phyloP scores from a whole-genome alignment of 2,888 invertebrate genomes.

The Lordiphosa fenestrarum region DNA sequence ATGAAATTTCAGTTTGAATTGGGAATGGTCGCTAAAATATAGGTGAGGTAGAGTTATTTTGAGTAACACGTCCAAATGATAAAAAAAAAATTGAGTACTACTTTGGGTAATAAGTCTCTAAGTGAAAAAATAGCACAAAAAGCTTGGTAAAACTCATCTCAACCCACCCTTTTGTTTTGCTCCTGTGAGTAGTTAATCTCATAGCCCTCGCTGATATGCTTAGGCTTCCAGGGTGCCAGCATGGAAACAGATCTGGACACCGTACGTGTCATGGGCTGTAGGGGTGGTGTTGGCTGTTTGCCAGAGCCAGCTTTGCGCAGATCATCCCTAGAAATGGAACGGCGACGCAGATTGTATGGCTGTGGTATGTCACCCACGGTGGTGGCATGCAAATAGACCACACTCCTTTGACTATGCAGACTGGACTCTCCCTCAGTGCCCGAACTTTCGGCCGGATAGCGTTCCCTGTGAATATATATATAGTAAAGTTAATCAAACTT shows the following conservation, averaged over 20 bases:
- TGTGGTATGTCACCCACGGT: conserved; percentile 94
- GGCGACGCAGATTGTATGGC: conserved; percentile 84
- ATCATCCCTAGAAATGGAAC: conserved; percentile 88
- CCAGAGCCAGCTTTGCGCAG: conserved; percentile 81
- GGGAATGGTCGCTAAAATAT: too few relatives aligned
- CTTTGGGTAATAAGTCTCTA: too few relatives aligned
- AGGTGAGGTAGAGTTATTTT: too few relatives aligned
- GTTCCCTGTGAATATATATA: conserved; percentile 69
- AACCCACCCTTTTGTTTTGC: conserved; percentile 76
- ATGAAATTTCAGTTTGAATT: too few relatives aligned
- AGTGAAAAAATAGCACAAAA: not conserved
- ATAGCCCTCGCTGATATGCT: conserved; percentile 86
- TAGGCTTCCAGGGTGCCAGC: conserved; percentile 91
- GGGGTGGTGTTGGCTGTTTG: conserved; percentile 55
- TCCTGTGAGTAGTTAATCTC: conserved; percentile 90
- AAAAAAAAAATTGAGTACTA: too few relatives aligned
- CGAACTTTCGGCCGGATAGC: conserved; percentile 80
- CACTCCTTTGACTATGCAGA: conserved; percentile 90
- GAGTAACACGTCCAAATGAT: too few relatives aligned
- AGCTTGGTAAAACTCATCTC: not conserved
- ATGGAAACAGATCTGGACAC: conserved; percentile 91
- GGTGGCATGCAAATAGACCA: conserved; percentile 91
- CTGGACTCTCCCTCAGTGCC: conserved; percentile 89
- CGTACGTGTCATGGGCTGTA: conserved; percentile 83
- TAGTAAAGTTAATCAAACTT: not conserved